Conservation (phyloP, 2,797 vertebrate species). For the Chromis chromis region DNA sequence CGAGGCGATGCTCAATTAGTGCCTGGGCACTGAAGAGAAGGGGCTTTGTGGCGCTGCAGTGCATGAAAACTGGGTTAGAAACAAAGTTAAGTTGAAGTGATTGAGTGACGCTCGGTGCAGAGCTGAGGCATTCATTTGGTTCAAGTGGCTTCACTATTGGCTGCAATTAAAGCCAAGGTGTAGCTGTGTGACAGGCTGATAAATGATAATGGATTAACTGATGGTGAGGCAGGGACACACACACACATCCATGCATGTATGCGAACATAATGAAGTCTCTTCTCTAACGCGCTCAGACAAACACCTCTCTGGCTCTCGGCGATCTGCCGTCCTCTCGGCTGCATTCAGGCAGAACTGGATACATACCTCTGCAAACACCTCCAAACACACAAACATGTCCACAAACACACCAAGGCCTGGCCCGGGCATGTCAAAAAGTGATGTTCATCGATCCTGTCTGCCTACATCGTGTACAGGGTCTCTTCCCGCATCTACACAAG, state of each 20-base stretch:
- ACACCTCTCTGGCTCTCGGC: slow-evolving; percentile 29
- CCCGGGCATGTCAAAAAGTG: slow-evolving; percentile 45
- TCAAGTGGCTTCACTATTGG: slow-evolving; percentile 57
- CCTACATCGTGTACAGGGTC: slow-evolving; percentile 18
- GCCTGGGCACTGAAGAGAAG: slow-evolving; percentile 15
- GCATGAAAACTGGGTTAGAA: slow-evolving; percentile 66
- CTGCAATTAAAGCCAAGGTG: slow-evolving; percentile 62
- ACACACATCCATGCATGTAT: slow-evolving; percentile 16
- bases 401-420: slow-evolving; percentile 38
- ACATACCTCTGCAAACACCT: slow-evolving; percentile 40
- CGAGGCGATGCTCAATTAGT: slow-evolving; percentile 65
- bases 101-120: slow-evolving; percentile 43
- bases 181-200: slow-evolving; percentile 57
- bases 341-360: slow-evolving; percentile 36
- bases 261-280: slow-evolving; percentile 23
- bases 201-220: slow-evolving; percentile 71
- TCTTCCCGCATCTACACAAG: slow-evolving; percentile 31
- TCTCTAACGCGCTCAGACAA: slow-evolving; percentile 18
- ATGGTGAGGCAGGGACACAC: slow-evolving; percentile 4
- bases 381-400: slow-evolving; percentile 28
- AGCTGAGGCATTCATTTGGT: slow-evolving; percentile 50
- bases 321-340: slow-evolving; percentile 32
- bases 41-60: slow-evolving; percentile 32
- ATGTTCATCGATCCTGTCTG: slow-evolving; percentile 61
- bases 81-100: slow-evolving; percentile 63